Conservation (phyloP, 2,888 invertebrate genomes). For the Agrochola lychnidis region DNA sequence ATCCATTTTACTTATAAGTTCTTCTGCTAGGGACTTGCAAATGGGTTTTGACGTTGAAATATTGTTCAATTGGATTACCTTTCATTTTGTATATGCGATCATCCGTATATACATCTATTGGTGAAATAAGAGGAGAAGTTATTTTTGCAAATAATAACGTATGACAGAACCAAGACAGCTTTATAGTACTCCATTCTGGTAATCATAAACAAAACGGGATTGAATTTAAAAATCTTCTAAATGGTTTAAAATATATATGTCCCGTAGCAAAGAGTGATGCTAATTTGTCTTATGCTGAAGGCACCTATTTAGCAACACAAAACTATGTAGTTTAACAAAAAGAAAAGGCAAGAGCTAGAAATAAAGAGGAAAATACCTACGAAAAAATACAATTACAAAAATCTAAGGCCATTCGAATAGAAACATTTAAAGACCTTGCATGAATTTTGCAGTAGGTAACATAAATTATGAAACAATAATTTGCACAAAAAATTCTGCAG, state of each 20-base stretch:
- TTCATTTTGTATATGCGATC: background rate
- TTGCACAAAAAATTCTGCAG: slow-evolving; percentile 36
- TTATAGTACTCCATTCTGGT: background rate
- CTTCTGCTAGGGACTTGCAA: background rate
- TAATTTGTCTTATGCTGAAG: background rate
- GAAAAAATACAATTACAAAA: too few species aligned
- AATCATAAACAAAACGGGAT: background rate
- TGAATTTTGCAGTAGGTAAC: slow-evolving; percentile 32
- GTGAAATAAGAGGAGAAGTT: background rate
- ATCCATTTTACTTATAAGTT: background rate
- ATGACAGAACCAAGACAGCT: background rate
- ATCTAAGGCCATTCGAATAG: background rate
- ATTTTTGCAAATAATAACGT: background rate
- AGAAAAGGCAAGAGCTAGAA: background rate
- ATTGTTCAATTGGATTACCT: background rate
- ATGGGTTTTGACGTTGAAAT: background rate
- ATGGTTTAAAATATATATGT: background rate
- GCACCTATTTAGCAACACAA: background rate
- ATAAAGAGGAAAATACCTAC: background rate
- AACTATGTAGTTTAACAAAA: background rate
- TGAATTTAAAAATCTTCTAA: background rate
- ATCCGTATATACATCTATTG: background rate
- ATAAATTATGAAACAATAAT: slow-evolving; percentile 49
- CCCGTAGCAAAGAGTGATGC: background rate
- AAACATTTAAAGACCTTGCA: slow-evolving; percentile 22